A percentile compares a stretch with the other conserved stretches of the same genome.
Evolutionary conservation across 2,888 invertebrate species (phyloP).

Genomic region (Eristalis tenax): DNA sequence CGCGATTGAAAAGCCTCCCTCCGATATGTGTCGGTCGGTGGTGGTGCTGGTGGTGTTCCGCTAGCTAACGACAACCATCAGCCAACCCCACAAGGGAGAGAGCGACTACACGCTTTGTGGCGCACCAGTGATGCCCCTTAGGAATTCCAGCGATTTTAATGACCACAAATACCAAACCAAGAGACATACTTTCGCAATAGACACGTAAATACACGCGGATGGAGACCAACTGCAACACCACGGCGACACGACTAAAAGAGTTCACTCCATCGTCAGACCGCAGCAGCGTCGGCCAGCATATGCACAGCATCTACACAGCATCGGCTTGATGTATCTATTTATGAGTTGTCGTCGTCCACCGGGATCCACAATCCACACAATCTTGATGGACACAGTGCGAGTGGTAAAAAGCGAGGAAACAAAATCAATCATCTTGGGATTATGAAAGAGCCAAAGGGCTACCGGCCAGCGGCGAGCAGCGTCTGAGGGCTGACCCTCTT

Average conservation of each 20-base stretch:
- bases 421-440: slow-evolving; percentile 45
- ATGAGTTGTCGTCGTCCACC: slow-evolving; percentile 56
- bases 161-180: slow-evolving; percentile 66
- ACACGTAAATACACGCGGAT: slow-evolving; percentile 37
- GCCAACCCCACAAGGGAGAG: slow-evolving; percentile 54
- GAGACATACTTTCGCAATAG: slow-evolving; percentile 67
- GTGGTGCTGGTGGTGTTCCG: slow-evolving; percentile 54
- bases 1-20: slow-evolving; percentile 33
- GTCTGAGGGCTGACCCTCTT: slow-evolving; percentile 20
- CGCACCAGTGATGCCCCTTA: slow-evolving; percentile 62
- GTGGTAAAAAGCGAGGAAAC: background rate
- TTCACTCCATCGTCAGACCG: background rate
- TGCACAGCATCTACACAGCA: slow-evolving; percentile 1
- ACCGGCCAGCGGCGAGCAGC: background rate
- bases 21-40: slow-evolving; percentile 22
- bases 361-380: slow-evolving; percentile 23
- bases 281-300: background rate
- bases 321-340: slow-evolving; percentile 64
- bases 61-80: slow-evolving; percentile 39
- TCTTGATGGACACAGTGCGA: slow-evolving; percentile 13
- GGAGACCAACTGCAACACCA: background rate
- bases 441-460: slow-evolving; percentile 53
- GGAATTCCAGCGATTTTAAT: slow-evolving; percentile 68
- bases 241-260: slow-evolving; percentile 4
- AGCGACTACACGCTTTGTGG: slow-evolving; percentile 45